Percentiles rank a stretch among this genome's conserved stretches.
These are phyloP conservation scores for Colaptes auratus DNA, from an alignment of 2,113 vertebrate species.

Conservation along the genomic window DNA sequence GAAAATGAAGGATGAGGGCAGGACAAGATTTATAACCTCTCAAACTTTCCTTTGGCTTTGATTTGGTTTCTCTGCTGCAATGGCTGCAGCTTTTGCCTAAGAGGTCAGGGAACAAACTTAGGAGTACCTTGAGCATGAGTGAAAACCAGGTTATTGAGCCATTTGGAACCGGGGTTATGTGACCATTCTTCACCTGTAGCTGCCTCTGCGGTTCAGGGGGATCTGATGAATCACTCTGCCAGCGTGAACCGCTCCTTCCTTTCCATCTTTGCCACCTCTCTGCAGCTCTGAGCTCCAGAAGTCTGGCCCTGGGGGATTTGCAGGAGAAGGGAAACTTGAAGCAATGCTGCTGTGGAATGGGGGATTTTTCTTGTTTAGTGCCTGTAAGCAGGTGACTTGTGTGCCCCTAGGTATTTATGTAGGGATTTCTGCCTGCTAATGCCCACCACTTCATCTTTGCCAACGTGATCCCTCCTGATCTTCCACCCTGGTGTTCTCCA, in stretches of 20 bases:
- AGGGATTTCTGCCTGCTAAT: background rate
- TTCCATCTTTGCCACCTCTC: background rate
- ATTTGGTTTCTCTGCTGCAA: background rate
- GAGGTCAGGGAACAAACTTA: background rate
- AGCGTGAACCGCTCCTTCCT: background rate
- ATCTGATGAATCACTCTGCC: fast-evolving
- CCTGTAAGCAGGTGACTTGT: fast-evolving
- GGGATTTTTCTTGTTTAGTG: background rate
- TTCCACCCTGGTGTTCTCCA: background rate
- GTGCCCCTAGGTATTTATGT: background rate
- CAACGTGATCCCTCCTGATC: background rate
- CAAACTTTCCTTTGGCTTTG: background rate
- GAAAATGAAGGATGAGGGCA: background rate
- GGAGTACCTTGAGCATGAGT: fast-evolving
- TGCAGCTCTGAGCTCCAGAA: fast-evolving
- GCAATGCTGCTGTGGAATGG: fast-evolving
- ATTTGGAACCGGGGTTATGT: background rate
- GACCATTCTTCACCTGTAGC: background rate
- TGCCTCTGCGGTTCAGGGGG: background rate
- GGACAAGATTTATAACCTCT: background rate
- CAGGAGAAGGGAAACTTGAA: background rate
- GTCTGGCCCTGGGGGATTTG: background rate
- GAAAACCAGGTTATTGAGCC: background rate
- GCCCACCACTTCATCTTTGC: background rate
- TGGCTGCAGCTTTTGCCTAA: background rate